Conservation (phyloP, 2,888 invertebrate genomes). For the Neuroscelio doddi region DNA sequence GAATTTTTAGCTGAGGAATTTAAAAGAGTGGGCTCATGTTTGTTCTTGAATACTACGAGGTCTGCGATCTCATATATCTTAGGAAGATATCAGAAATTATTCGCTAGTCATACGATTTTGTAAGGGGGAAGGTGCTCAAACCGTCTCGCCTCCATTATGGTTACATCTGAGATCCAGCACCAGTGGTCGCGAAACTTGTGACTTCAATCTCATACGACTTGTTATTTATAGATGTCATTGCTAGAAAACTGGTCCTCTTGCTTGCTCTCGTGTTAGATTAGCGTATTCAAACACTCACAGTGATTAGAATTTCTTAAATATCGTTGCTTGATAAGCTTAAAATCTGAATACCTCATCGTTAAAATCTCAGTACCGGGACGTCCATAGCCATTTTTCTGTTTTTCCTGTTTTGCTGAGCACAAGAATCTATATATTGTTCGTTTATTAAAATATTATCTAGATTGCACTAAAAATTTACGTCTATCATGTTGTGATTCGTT, state of each 20-base stretch:
- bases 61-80: no score
- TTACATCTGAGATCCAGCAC: slow-evolving; percentile 49
- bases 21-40: slow-evolving; percentile 15
- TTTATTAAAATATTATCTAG: background rate
- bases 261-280: slow-evolving; percentile 40
- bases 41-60: no score
- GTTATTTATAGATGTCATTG: slow-evolving; percentile 17
- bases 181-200: slow-evolving; percentile 44
- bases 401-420: slow-evolving; percentile 12
- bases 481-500: background rate
- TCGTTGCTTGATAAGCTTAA: slow-evolving; percentile 2
- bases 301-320: slow-evolving; percentile 32
- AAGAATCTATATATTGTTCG: slow-evolving; percentile 15
- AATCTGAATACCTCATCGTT: slow-evolving; percentile 15
- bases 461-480: background rate
- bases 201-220: slow-evolving; percentile 11
- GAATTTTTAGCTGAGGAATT: slow-evolving; percentile 21
- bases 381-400: slow-evolving; percentile 11
- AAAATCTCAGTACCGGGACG: slow-evolving; percentile 2
- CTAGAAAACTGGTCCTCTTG: slow-evolving; percentile 35
- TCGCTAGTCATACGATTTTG: no score
- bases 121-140: slow-evolving; percentile 43
- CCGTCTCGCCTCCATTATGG: slow-evolving; percentile 45
- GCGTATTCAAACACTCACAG: slow-evolving; percentile 34
- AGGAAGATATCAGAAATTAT: no score